A percentile compares a stretch with the other conserved stretches of the same genome.
These are phyloP conservation scores for Propithecus deckenii DNA, from an alignment of 2,797 vertebrate species.

Conservation along the genomic window DNA sequence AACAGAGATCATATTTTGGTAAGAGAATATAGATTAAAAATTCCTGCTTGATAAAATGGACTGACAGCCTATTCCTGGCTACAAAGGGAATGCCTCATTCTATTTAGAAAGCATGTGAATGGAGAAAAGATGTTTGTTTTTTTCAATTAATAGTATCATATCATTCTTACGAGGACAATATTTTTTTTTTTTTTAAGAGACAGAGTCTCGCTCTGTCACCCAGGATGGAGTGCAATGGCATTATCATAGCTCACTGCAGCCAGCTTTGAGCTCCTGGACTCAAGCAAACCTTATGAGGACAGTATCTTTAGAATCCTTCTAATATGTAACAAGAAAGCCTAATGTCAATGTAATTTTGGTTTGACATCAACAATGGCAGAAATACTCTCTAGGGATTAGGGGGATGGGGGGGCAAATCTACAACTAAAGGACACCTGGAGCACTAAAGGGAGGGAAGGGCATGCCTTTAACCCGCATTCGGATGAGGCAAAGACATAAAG, in stretches of 20 bases:
- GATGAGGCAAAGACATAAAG: no score
- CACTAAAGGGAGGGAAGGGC: no score
- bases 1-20: background rate
- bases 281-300: background rate
- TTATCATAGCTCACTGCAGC: background rate
- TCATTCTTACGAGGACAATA: background rate
- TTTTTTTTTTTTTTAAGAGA: background rate
- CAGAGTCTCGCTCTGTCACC: background rate
- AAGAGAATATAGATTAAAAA: background rate
- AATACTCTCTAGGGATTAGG: no score
- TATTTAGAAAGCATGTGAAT: background rate
- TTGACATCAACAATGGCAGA: background rate
- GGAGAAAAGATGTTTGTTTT: background rate
- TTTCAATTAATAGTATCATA: background rate
- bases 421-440: no score
- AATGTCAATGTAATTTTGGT: background rate
- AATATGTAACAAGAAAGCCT: background rate
- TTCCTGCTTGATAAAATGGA: background rate
- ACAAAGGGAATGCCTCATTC: background rate
- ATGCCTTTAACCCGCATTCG: no score
- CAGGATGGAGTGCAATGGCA: background rate
- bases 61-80: background rate
- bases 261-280: background rate
- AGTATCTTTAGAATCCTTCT: background rate
- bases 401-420: no score